These are phyloP conservation scores for Phaenicophaeus curvirostris DNA, from an alignment of 2,797 vertebrate genomes.

Conservation along the genomic window DNA sequence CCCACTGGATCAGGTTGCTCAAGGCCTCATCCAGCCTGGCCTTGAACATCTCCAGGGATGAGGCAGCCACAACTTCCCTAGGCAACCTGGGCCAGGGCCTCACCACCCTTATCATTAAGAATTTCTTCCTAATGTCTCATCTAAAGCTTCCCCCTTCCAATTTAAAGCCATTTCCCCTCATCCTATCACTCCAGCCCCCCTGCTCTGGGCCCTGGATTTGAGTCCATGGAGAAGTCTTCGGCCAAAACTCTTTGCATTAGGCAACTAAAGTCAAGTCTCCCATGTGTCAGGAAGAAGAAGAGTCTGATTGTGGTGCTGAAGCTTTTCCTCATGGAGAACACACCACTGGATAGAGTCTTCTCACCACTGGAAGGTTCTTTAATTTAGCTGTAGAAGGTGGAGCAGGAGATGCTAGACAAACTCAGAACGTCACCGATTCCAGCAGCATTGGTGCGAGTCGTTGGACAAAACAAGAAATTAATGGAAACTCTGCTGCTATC, in stretches of 20 bases:
- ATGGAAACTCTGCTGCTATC: background rate
- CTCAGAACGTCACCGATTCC: background rate
- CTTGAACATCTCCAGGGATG: no score
- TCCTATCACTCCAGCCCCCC: no score
- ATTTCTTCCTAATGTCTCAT: no score
- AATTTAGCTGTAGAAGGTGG: background rate
- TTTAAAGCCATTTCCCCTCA: no score
- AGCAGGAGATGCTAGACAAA: background rate
- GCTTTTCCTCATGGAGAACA: background rate
- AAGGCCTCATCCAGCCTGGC: no score
- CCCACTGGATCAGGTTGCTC: no score
- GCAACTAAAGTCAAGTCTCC: background rate
- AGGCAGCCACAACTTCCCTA: no score
- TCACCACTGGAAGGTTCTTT: no score
- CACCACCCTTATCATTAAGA: no score
- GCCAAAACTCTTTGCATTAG: background rate
- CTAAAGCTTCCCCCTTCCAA: no score
- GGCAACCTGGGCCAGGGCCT: no score
- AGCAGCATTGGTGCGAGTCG: background rate
- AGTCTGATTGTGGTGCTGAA: background rate
- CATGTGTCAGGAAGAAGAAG: background rate
- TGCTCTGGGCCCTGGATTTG: no score
- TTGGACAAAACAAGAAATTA: background rate
- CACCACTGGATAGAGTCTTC: background rate
- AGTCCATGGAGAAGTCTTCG: background rate